Evolutionary conservation across 2,888 invertebrate genomes (phyloP), one percentile per base, ranked within the genome.

Genomic region (Automeris io): DNA sequence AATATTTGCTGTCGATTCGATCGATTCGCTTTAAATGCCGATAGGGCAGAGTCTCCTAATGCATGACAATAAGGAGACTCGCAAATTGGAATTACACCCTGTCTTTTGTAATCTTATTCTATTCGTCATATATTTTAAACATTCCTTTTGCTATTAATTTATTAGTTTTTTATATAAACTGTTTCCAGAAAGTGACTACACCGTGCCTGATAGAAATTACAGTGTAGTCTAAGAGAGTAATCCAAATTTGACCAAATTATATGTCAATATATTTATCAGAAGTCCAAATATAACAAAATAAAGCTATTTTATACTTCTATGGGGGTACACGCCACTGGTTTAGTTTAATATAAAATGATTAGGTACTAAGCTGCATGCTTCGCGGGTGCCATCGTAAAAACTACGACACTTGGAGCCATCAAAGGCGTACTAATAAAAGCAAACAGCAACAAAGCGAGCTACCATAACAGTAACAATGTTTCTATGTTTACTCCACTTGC

Each of bases 31-130:
- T 45, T 64, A 70, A 75, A 77, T 77, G 64, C 60, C 69, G 75
- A 78, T 77, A 57, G 71, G 68, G 60, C 57, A 56, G 61, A 62
- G 60, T 56, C 64, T 63, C 54, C 69, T 72, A 75, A 77, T 76
- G 75, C 78, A 78, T 78, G 72, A 62, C 76, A 79, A 79, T 79
- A 75, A 68, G 73, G 58, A 65, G 59, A 62, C 63, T 67, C 61
- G 67, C 61, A 67, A 70, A 73, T 64, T 70, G 61, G 62, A 56
- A 57, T 58, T n/a, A n/a, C n/a, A n/a, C n/a, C n/a, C n/a, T 62
- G 61, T 56, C 54, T 49, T 45, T 41, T 49, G 57, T 59, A 61
- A 65, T 34, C 61, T 57, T 65, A 71, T 70, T 65, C 67, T 61
- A 60, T 65, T 53, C 58, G 48, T 62, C 62, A 61, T 68, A 70